These are phyloP conservation scores for Dasypogon diadema DNA, from an alignment of 2,888 invertebrate genomes.

Conservation along the genomic window DNA sequence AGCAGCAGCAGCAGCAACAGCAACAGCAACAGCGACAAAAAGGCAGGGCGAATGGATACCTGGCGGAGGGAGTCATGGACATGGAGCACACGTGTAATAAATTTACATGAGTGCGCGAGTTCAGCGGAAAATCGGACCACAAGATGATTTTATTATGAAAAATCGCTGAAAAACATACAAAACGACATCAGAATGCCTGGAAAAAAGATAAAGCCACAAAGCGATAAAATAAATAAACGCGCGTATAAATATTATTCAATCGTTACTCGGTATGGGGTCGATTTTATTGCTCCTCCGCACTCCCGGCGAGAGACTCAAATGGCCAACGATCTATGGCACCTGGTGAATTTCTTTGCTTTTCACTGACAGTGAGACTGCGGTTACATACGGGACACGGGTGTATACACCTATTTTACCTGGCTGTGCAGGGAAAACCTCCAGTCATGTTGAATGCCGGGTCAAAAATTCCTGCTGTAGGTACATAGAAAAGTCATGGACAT, in stretches of 20 bases:
- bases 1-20: constrained; percentile 18
- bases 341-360: constrained; percentile 41
- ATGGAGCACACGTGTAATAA: constrained; percentile 41
- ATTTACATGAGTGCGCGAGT: constrained; percentile 38
- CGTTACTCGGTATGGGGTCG: constrained; percentile 55
- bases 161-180: constrained; percentile 23
- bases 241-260: constrained; percentile 54
- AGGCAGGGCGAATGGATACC: neutral
- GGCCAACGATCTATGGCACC: constrained; percentile 25
- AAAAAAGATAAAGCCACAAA: constrained; percentile 45
- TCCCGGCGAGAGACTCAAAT: constrained; percentile 33
- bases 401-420: constrained; percentile 10
- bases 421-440: constrained; percentile 7
- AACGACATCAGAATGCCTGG: constrained; percentile 19
- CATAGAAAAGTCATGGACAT: constrained; percentile 26
- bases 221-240: constrained; percentile 50
- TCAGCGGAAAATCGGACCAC: constrained; percentile 27
- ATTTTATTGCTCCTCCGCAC: constrained; percentile 53
- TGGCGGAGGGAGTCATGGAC: neutral
- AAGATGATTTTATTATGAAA: constrained; percentile 51
- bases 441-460: constrained; percentile 32
- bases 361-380: neutral
- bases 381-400: neutral
- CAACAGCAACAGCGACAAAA: neutral
- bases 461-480: constrained; percentile 12